A percentile compares a stretch with the other conserved stretches of the same genome.
phyloP scores from a whole-genome alignment of 2,113 vertebrate species.

The Seriola rivoliana region DNA sequence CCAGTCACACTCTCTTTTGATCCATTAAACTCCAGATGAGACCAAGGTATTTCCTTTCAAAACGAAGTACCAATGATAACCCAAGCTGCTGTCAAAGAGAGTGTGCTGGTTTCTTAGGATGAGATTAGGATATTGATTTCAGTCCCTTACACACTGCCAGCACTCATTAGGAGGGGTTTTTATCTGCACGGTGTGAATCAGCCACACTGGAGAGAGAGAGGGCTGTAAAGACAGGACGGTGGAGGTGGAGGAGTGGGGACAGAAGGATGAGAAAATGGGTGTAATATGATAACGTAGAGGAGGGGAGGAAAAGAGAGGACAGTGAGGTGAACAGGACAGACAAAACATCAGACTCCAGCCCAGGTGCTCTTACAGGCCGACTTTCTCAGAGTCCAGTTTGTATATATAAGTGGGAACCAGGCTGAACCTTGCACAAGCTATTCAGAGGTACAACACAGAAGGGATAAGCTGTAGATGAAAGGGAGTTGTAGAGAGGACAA shows the following conservation, averaged over 20 bases:
- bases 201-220: constrained; percentile 38
- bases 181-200: constrained; percentile 52
- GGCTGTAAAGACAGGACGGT: constrained; percentile 18
- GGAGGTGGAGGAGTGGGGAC: constrained; percentile 26
- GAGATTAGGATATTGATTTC: constrained; percentile 66
- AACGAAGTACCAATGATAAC: constrained; percentile 50
- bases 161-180: constrained; percentile 44
- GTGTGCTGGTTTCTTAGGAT: constrained; percentile 54
- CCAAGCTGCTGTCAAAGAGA: constrained; percentile 46
- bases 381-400: neutral
- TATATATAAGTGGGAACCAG: neutral
- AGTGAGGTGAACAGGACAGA: constrained; percentile 2
- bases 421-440: neutral
- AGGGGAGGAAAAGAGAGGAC: constrained; percentile 9
- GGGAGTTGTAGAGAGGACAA: neutral
- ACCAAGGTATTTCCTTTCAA: constrained; percentile 50
- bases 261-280: constrained; percentile 34
- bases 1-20: constrained; percentile 39
- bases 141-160: constrained; percentile 42
- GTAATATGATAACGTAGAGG: constrained; percentile 48
- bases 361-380: constrained; percentile 30
- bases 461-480: neutral
- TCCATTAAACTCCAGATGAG: constrained; percentile 45
- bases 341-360: constrained; percentile 23
- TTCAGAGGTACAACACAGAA: neutral